Evolutionary conservation across 2,888 invertebrate species (phyloP).

Genomic region (Bombyx huttoni): DNA sequence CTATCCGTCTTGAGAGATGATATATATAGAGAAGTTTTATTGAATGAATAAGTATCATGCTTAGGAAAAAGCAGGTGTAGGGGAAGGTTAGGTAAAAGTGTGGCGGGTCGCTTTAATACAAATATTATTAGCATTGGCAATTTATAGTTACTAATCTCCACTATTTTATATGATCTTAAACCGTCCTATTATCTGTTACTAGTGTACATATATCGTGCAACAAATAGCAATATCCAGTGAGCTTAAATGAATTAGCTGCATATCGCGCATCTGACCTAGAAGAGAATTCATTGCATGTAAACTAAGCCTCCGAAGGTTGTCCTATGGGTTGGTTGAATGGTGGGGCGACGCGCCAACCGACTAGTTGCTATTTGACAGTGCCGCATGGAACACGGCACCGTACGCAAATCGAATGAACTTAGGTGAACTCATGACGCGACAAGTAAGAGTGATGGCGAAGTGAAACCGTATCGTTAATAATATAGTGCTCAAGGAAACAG

Average conservation of each 20-base stretch:
- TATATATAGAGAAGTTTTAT: no score
- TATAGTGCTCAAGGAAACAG: slow-evolving; percentile 3
- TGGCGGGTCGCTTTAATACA: no score
- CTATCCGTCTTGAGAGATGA: no score
- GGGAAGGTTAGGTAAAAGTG: no score
- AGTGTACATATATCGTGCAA: background rate
- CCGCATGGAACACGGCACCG: slow-evolving; percentile 27
- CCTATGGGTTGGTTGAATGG: slow-evolving; percentile 25
- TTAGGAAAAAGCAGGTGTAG: no score
- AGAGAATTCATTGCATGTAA: slow-evolving; percentile 18
- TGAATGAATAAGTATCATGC: no score
- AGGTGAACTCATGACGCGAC: slow-evolving; percentile 25
- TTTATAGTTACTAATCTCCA: no score
- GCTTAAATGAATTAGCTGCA: slow-evolving; percentile 6
- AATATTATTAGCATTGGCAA: no score
- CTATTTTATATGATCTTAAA: no score
- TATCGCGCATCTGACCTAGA: slow-evolving; percentile 24
- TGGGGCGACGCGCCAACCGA: slow-evolving; percentile 34
- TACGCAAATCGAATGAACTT: slow-evolving; percentile 29
- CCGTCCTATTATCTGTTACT: no score
- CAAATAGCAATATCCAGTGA: background rate
- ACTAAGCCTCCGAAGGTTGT: slow-evolving; percentile 31
- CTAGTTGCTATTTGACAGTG: slow-evolving; percentile 54
- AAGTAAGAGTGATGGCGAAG: slow-evolving; percentile 52
- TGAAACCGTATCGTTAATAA: slow-evolving; percentile 30